Percentiles rank a stretch among this genome's conserved stretches.
phyloP scores from a whole-genome alignment of 2,888 invertebrate species.

The Agriopis leucophaearia region DNA sequence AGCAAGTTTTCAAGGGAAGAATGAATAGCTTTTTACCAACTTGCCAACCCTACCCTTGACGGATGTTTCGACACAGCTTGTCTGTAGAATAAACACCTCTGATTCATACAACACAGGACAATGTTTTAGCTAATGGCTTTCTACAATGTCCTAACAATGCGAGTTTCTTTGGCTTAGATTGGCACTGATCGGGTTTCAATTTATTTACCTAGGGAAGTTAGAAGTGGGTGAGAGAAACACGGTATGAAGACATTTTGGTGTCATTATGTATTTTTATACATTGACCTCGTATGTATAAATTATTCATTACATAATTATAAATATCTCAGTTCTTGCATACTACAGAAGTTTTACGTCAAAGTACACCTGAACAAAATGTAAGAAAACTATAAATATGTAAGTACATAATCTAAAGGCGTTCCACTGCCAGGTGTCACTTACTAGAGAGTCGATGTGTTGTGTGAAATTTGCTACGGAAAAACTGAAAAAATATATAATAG shows the following conservation, averaged over 20 bases:
- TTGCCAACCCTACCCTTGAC: constrained; percentile 53
- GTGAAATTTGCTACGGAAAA: too few species aligned
- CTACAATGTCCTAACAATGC: constrained; percentile 57
- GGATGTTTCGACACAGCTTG: constrained; percentile 75
- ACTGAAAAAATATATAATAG: too few species aligned
- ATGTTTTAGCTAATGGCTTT: constrained; percentile 68
- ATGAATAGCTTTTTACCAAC: background rate
- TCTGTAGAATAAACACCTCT: constrained; percentile 72
- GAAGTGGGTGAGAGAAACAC: background rate
- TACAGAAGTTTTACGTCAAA: too few species aligned
- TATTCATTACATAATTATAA: too few species aligned
- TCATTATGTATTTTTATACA: background rate
- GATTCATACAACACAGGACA: constrained; percentile 69
- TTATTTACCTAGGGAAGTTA: constrained; percentile 35
- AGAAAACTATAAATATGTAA: too few species aligned
- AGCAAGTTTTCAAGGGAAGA: background rate
- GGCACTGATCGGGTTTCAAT: constrained; percentile 43
- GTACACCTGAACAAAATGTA: too few species aligned
- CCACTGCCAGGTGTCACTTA: too few species aligned
- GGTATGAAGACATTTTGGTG: background rate
- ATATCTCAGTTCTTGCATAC: too few species aligned
- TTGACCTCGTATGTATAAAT: background rate
- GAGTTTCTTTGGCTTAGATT: constrained; percentile 40
- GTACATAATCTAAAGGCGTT: too few species aligned
- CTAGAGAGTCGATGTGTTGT: too few species aligned